Evolutionary conservation across 1,140 invertebrate species (phyloP), one percentile per base, ranked within the genome.

Genomic region (Trichogramma pretiosum): DNA sequence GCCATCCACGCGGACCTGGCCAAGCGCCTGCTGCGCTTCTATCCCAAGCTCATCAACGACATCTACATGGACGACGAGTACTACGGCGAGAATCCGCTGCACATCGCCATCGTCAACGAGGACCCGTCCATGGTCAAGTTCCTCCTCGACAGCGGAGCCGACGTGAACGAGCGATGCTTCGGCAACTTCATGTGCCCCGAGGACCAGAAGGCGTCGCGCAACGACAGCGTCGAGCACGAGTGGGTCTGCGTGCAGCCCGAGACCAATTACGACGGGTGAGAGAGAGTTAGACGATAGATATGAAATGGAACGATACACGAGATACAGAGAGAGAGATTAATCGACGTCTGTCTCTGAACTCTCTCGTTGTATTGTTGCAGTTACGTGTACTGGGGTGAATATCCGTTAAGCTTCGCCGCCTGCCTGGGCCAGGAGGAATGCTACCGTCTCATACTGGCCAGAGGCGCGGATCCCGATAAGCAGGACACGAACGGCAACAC

Each of bases 401-500:
- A 97, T 74, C 93, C 96, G 0, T 69, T 98, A 11, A 84, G 83
- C 40, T 98, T 99, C 73, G 93, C 95, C 3, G 94, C 94, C 0
- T 98, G 94, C 66, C 74, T 98, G 1, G 89, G 89, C 1, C 95
- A 98, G 72, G 93, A 97, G 64, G 95, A 99, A 66, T 96, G 93
- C 65, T 97, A 95, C 57, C 77, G 95, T 8, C 74, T 99, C 53
- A 88, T 98, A 45, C 65, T 97, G 30, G 90, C 93, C 0, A 84
- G 89, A 68, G 91, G 90, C n/a, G 94, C 93, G 0, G 83, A 98
- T 74, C 91, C 93, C 0, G 84, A 98, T 67, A 82, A 84, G 18
- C 91, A 96, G 70, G 96, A 99, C 61, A 92, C 89, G 1, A 98
- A 98, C 68, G 96, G 96, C 39, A 99, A 99, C 60, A 98, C 93